phyloP scores from a whole-genome alignment of 2,888 invertebrate genomes.

The Tethea ocularis region DNA sequence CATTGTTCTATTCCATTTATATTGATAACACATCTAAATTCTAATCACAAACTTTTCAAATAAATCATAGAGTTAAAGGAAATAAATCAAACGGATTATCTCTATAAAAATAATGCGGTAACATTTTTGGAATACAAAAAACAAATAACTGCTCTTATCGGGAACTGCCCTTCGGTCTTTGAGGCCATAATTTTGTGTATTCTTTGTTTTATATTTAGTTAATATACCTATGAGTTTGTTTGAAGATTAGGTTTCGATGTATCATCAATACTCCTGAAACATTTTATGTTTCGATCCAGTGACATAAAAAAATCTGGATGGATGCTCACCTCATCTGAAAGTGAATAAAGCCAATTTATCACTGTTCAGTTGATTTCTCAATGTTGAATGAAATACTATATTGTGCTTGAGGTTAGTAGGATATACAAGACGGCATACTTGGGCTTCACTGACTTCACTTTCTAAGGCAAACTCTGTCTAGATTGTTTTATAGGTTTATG shows the following conservation, averaged over 20 bases:
- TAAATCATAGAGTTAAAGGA: conserved; percentile 57
- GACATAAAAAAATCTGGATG: too few species aligned
- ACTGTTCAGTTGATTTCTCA: too few species aligned
- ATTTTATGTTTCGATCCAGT: too few species aligned
- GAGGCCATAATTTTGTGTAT: conserved; percentile 31
- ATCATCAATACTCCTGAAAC: background rate
- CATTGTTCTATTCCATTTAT: conserved; percentile 5
- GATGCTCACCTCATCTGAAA: too few species aligned
- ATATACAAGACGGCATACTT: too few species aligned
- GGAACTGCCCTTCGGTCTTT: conserved; percentile 28
- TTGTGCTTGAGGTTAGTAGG: too few species aligned
- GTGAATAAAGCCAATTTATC: too few species aligned
- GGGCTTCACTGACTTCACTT: too few species aligned
- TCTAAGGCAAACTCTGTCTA: too few species aligned
- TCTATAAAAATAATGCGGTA: conserved; percentile 56
- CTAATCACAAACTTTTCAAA: conserved; percentile 51
- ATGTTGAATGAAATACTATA: too few species aligned
- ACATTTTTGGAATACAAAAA: conserved; percentile 51
- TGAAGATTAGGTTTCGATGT: background rate
- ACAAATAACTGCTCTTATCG: conserved; percentile 49
- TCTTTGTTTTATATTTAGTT: conserved; percentile 23
- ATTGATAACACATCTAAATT: conserved; percentile 40
- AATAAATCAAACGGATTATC: conserved; percentile 69
- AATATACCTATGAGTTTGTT: conserved; percentile 9
- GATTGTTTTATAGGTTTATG: too few species aligned